Conservation (phyloP, 2,888 invertebrate species). For the Habrosyne pyritoides region DNA sequence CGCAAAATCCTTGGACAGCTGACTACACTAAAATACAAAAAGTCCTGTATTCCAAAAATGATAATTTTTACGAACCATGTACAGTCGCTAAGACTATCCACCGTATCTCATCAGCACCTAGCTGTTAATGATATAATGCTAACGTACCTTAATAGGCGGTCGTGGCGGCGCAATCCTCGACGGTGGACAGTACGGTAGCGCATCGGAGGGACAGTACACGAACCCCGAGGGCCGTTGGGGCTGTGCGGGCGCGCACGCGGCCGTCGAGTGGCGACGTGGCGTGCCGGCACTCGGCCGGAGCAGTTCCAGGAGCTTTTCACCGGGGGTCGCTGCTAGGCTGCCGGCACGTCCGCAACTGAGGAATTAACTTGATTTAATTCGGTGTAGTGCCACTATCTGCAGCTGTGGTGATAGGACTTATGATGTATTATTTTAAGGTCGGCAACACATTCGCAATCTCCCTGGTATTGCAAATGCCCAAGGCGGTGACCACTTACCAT, state of each 20-base stretch:
- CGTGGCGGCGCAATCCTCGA: conserved; percentile 68
- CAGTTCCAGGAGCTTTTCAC: conserved; percentile 81
- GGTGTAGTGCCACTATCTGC: no score
- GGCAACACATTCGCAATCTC: no score
- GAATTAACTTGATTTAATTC: not conserved
- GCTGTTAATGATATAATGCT: no score
- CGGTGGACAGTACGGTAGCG: conserved; percentile 79
- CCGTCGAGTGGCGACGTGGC: conserved; percentile 76
- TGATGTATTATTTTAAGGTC: no score
- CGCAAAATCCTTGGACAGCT: no score
- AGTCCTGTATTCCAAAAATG: no score
- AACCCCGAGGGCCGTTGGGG: conserved; percentile 63
- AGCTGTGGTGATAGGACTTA: no score
- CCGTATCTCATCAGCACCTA: not conserved
- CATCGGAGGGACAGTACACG: conserved; percentile 80
- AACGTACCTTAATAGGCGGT: conserved; percentile 46
- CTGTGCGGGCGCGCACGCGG: conserved; percentile 61
- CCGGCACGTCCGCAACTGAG: conserved; percentile 76
- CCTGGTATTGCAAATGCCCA: no score
- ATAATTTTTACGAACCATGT: no score
- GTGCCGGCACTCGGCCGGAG: conserved; percentile 74
- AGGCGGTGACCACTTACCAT: no score
- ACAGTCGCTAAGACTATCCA: not conserved
- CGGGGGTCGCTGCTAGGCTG: conserved; percentile 77
- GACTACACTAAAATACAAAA: no score